A percentile compares a stretch with the other conserved stretches of the same genome.
Conservation (phyloP, 2,797 vertebrate species). For the Morus bassanus region DNA sequence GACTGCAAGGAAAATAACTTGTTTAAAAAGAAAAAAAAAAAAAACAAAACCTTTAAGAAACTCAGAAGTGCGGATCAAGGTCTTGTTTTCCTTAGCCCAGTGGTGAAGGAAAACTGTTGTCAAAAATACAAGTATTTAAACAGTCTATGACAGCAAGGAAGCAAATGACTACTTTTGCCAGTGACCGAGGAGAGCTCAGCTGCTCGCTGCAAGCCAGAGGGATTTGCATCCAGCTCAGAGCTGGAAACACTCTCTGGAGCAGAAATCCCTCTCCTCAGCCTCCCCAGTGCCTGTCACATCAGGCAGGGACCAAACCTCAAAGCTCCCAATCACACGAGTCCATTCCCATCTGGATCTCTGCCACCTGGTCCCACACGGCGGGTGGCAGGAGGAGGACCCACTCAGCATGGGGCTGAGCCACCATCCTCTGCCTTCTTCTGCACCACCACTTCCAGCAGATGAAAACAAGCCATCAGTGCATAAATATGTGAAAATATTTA, state of each 20-base stretch:
- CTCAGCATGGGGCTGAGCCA: neutral
- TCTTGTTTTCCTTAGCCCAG: constrained; percentile 36
- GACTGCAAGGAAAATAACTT: neutral
- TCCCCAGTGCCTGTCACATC: neutral
- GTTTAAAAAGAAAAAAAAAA: neutral
- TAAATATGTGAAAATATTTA: constrained; percentile 55
- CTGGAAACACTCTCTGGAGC: constrained; percentile 34
- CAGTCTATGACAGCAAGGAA: constrained; percentile 13
- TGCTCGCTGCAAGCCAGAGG: constrained; percentile 18
- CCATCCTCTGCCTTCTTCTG: neutral
- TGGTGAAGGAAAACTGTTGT: constrained; percentile 35
- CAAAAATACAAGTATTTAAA: constrained; percentile 54
- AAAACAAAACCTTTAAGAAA: neutral
- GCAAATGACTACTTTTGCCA: constrained; percentile 38
- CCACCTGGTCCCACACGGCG: neutral
- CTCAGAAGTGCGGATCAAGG: neutral
- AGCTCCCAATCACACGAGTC: neutral
- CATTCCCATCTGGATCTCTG: neutral
- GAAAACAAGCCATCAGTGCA: constrained; percentile 17
- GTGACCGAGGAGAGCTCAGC: constrained; percentile 17
- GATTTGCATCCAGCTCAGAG: constrained; percentile 9
- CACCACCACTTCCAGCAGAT: neutral
- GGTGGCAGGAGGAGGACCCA: neutral
- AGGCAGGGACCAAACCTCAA: neutral
- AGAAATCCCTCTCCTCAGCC: constrained; percentile 40